Evolutionary conservation across 2,113 vertebrate species (phyloP), one percentile per base, ranked within the genome.

Genomic region (Thryonomys swinderianus): DNA sequence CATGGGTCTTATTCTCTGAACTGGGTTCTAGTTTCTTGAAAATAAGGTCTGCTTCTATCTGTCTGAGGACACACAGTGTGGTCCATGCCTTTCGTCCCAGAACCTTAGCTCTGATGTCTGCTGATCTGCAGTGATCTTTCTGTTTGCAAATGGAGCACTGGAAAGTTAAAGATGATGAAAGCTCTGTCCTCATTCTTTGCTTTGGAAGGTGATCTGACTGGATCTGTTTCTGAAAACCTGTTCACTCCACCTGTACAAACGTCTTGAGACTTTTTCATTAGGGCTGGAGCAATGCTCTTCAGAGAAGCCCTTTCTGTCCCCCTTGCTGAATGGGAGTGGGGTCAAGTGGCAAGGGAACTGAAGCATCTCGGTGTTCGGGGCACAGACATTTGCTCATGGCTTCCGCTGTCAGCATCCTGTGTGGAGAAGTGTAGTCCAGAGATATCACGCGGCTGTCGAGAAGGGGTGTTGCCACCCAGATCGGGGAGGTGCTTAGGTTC

Each of bases 241-340:
- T 34, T 1, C 32, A 2, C 8, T 13, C 1, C 1, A 7, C 18
- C 6, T 0, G 21, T 27, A 61, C 34, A 4, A 57, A 18, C 6
- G 34, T 81, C 78, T 85, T 84, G 34, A n/a, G 21, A 55, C 34
- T 12, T 61, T 48, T 59, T 80, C 9, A 16, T 40, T n/a, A 25
- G n/a, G 30, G 40, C 7, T 23, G 18, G 13, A 64, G 59, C 79
- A 71, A 66, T 82, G 71, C 34, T 82, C 14, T 81, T 59, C 37
- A 85, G 32, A 78, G 79, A 66, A 64, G 32, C 85, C 34, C 32
- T 5, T 55, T 83, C 30, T 61, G 81, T 10, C 66, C 21, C 82
- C 37, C 40, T 73, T 17, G 17, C 55, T 57, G 17, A 2, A 18
- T 57, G 55, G 20, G 55, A 17, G 53, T 57, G 55, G 55, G 55